Evolutionary conservation across 2,113 vertebrate species (phyloP), one percentile per base, ranked within the genome.

Genomic region (Cichladusa arquata): DNA sequence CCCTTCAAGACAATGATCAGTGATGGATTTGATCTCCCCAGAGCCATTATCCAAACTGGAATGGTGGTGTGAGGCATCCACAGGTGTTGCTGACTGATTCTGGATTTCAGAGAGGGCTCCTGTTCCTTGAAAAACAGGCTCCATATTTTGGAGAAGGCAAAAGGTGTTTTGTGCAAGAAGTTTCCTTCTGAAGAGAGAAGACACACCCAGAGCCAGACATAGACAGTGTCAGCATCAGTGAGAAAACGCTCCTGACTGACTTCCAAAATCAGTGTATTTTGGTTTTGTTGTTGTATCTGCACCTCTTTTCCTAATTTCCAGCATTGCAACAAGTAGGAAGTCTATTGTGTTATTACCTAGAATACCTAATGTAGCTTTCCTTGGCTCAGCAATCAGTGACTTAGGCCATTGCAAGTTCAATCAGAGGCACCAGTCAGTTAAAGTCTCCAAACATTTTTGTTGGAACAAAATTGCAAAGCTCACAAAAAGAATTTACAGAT

Each of bases 401-500:
- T 82, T 80, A 54, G 71, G 71, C 84, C 57, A 48, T 34, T 36
- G 73, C 56, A 76, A 93, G 70, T 87, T 94, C 91, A 47, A 94
- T 78, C 40, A 62, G 82, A 84, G 60, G 72, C 60, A 93, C 33
- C 81, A 86, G 71, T 22, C 85, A 70, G 48, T 81, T 79, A 45
- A 87, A 64, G 20, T 40, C 72, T 84, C 45, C 51, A 84, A 79
- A 79, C 34, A 54, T 69, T 96, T 93, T 84, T 94, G 29, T 65
- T 93, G 74, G 29, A 92, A 54, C 50, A 72, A 74, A 92, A 86
- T 36, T 88, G 42, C 65, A 92, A 93, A 65, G 47, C 40, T 93
- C 80, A 74, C 72, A 85, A 34, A 72, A 93, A 82, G 86, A 88
- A 87, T 96, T 92, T 81, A 85, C 54, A 94, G 81, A 94, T 95